Percentiles rank a stretch among this genome's conserved stretches.
Conservation (phyloP, 2,113 vertebrate genomes). For the Gavia stellata region DNA sequence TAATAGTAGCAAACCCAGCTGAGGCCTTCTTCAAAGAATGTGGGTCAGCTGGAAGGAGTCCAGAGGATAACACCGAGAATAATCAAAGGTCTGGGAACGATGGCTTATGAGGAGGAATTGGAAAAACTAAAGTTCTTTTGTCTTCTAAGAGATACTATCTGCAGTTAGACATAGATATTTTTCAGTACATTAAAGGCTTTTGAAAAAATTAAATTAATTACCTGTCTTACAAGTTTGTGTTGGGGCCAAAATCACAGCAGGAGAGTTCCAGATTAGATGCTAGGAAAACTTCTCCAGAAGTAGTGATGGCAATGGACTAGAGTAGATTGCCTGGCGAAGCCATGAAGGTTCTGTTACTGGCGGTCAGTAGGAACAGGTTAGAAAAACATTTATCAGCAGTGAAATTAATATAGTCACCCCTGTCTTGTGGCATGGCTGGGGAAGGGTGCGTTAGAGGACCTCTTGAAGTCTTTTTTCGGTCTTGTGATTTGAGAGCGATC, state of each 20-base stretch:
- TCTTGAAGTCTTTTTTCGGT: neutral
- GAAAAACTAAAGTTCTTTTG: neutral
- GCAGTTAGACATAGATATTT: neutral
- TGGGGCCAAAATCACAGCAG: neutral
- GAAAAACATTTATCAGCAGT: neutral
- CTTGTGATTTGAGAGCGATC: neutral
- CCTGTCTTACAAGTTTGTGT: neutral
- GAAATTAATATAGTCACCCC: neutral
- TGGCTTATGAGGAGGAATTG: neutral
- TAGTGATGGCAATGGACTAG: too few relatives aligned
- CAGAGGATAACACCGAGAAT: neutral
- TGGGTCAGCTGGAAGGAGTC: neutral
- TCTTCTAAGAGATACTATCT: neutral
- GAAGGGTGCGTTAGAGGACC: neutral
- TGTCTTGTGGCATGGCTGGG: neutral
- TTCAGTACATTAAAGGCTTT: neutral
- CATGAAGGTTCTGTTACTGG: neutral
- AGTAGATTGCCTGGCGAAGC: neutral
- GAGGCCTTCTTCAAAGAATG: neutral
- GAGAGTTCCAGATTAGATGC: neutral
- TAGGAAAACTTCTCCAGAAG: neutral
- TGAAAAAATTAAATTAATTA: neutral
- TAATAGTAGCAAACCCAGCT: too few relatives aligned
- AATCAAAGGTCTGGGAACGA: neutral
- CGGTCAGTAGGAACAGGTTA: neutral